Base-by-base conservation (phyloP, 2,888 invertebrate genomes). In the Microctonus brassicae region DNA sequence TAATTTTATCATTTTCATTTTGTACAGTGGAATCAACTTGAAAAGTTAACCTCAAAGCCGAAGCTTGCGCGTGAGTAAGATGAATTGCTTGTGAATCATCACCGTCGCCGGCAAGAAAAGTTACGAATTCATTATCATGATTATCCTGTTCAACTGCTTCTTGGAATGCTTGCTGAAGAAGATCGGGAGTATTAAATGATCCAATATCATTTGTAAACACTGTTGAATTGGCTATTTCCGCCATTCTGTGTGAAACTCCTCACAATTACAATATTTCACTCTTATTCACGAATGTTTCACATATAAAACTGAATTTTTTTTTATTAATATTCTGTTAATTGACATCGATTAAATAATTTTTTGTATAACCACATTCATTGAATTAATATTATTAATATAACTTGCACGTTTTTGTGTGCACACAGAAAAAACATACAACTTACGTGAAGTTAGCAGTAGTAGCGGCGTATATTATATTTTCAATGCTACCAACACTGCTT, bases 31-130 rank as follows among this genome's bases (percentile, higher is more conserved):
- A 69, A 57, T 83, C 84, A 61, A 85, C 81, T 72, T 83, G 83
- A 65, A 87, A 85, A 72, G 83, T 83, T 80, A 88, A 78, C 62
- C 87, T 87, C 70, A 88, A 78, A 34, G 86, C 87, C 2, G 83
- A 82, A 0, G 87, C 87, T 74, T 88, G 87, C 63, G 82, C 87
- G 0, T 83, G 82, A 2, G 87, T 87, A 10, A 88, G 71, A 11
- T 86, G 86, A 73, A 88, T 85, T 2, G 87, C 83, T 58, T 86
- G 85, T 0, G 84, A 78, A 62, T 83, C 82, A 34, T 79, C 79
- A 3, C 80, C 81, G 39, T 85, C 80, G 76, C 83, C 81, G 24
- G 83, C 83, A 47, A 86, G 76, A 71, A 85, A 83, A n/a, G 86
- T 82, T 9, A 87, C 84, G 60, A 86, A 85, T 36, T 86, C 84